These are phyloP conservation scores for Calephelis nemesis DNA, from an alignment of 1,140 invertebrate genomes.

Conservation along the genomic window DNA sequence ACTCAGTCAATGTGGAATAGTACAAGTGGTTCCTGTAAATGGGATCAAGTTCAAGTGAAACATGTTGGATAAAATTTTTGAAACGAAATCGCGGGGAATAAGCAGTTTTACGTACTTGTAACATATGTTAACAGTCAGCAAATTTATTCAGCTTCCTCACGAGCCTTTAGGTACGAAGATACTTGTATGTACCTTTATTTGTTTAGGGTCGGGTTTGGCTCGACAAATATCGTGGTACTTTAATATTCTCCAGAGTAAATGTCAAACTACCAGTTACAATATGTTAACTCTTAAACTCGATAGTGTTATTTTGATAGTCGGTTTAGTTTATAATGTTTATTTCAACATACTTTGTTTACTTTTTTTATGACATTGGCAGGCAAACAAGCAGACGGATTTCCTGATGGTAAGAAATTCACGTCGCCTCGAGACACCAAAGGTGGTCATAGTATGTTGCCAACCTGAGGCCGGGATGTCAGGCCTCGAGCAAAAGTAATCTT, in stretches of 20 bases:
- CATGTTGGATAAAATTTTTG: not conserved
- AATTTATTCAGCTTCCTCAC: slow-evolving; percentile 13
- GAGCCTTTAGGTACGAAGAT: slow-evolving; percentile 10
- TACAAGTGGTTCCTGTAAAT: too few relatives aligned
- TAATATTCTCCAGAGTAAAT: slow-evolving; percentile 11
- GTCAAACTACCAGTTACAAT: not conserved
- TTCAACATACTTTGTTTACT: too few relatives aligned
- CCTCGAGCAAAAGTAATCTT: too few relatives aligned
- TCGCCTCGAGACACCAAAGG: too few relatives aligned
- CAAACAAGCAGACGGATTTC: too few relatives aligned
- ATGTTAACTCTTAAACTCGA: not conserved
- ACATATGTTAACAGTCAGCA: not conserved
- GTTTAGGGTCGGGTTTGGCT: slow-evolving; percentile 21
- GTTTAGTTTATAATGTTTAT: slow-evolving; percentile 1
- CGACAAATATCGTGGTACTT: slow-evolving; percentile 21
- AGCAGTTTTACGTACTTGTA: not conserved
- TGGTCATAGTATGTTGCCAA: too few relatives aligned
- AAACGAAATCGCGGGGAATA: not conserved
- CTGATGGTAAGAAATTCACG: too few relatives aligned
- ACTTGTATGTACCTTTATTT: slow-evolving; percentile 16
- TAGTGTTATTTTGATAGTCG: not conserved
- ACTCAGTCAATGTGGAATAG: too few relatives aligned
- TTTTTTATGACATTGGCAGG: too few relatives aligned
- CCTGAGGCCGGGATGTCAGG: too few relatives aligned
- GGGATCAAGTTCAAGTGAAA: too few relatives aligned